Conservation (phyloP, 1,140 invertebrate species). For the Charaxes varanes region DNA sequence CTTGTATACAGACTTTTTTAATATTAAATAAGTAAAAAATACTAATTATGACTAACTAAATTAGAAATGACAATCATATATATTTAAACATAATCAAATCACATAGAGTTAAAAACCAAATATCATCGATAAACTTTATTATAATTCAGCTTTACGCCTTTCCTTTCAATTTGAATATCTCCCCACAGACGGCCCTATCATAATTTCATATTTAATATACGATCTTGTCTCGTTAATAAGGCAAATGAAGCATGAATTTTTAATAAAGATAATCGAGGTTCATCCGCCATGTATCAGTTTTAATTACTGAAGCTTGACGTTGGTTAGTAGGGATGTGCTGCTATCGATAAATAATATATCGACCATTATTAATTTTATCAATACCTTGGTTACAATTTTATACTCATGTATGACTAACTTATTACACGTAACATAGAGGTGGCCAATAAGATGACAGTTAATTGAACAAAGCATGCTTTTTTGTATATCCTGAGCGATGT, state of each 20-base stretch:
- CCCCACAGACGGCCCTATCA: conserved; percentile 5
- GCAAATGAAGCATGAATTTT: conserved; percentile 29
- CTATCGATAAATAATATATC: conserved; percentile 5
- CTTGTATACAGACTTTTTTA: too few relatives aligned
- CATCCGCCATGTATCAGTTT: conserved; percentile 25
- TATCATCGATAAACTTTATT: not conserved
- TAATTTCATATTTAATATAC: conserved; percentile 27
- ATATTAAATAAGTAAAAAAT: too few relatives aligned
- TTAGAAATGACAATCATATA: too few relatives aligned
- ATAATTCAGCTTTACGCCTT: not conserved
- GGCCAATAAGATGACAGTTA: too few relatives aligned
- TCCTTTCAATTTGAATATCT: conserved; percentile 2
- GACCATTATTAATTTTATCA: not conserved
- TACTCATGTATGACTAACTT: too few relatives aligned
- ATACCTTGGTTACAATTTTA: too few relatives aligned
- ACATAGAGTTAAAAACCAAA: too few relatives aligned
- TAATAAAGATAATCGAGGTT: conserved; percentile 27
- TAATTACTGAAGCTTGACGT: conserved; percentile 17
- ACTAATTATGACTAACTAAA: too few relatives aligned
- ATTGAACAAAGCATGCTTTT: too few relatives aligned
- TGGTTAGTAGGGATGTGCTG: conserved; percentile 9
- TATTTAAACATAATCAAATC: too few relatives aligned
- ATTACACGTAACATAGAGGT: too few relatives aligned
- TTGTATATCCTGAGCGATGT: too few relatives aligned
- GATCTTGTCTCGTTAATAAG: conserved; percentile 20